A percentile compares a stretch with the other conserved stretches of the same genome.
Conservation (phyloP, 2,797 vertebrate genomes). For the Sebastes paucispinis region DNA sequence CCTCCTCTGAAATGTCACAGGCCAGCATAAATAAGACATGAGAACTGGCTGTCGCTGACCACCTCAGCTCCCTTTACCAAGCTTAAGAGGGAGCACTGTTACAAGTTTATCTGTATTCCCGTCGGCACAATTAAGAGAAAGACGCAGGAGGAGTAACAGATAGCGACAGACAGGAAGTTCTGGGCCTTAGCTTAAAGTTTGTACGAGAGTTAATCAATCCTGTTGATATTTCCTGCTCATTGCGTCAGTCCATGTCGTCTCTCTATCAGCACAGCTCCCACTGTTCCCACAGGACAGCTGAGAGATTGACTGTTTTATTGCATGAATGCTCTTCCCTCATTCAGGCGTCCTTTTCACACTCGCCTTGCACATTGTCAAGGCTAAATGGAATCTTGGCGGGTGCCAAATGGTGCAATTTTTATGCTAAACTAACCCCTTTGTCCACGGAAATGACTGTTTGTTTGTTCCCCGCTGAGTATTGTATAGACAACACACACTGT, state of each 20-base stretch:
- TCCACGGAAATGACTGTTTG: slow-evolving; percentile 40
- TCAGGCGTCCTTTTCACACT: slow-evolving; percentile 58
- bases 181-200: not conserved
- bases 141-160: not conserved
- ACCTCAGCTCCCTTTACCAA: slow-evolving; percentile 38
- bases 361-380: slow-evolving; percentile 57
- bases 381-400: slow-evolving; percentile 64
- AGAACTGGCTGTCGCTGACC: slow-evolving; percentile 53
- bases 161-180: not conserved
- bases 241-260: slow-evolving; percentile 36
- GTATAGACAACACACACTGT: not conserved
- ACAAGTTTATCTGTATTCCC: slow-evolving; percentile 28
- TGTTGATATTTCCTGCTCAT: slow-evolving; percentile 1
- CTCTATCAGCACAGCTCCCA: slow-evolving; percentile 8
- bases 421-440: slow-evolving; percentile 68
- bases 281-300: slow-evolving; percentile 42
- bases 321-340: slow-evolving; percentile 57
- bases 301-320: slow-evolving; percentile 52
- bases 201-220: not conserved
- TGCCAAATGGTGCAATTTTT: slow-evolving; percentile 50
- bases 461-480: slow-evolving; percentile 24
- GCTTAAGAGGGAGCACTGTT: slow-evolving; percentile 29
- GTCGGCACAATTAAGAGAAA: slow-evolving; percentile 23
- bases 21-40: slow-evolving; percentile 73
- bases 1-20: slow-evolving; percentile 68